phyloP scores from a whole-genome alignment of 2,113 vertebrate species.

The Zosterops pallidus region DNA sequence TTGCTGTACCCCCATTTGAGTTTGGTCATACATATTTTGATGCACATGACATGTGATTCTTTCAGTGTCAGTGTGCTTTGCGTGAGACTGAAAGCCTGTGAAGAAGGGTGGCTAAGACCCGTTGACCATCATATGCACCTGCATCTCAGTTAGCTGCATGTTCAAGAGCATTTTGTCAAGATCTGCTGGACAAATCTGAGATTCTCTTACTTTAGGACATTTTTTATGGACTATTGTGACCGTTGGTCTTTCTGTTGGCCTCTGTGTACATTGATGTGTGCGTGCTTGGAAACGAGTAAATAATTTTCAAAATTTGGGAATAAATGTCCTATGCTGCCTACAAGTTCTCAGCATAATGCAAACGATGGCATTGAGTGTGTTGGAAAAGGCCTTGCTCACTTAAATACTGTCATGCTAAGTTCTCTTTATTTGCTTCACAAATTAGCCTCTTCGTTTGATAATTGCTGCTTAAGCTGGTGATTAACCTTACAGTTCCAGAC shows the following conservation, averaged over 20 bases:
- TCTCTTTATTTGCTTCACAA: background rate
- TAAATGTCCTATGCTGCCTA: background rate
- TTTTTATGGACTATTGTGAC: background rate
- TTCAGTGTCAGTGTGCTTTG: slow-evolving; percentile 12
- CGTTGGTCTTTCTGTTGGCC: background rate
- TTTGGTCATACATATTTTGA: background rate
- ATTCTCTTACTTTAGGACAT: background rate
- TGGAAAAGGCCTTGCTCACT: background rate
- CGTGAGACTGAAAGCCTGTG: background rate
- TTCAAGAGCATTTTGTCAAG: background rate
- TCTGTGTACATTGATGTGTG: background rate
- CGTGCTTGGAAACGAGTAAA: background rate
- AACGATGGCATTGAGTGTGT: background rate
- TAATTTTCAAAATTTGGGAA: background rate
- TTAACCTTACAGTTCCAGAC: background rate
- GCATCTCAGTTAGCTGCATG: background rate
- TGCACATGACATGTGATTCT: background rate
- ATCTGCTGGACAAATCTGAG: slow-evolving; percentile 23
- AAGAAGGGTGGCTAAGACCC: background rate
- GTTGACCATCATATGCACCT: background rate
- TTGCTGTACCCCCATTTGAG: background rate
- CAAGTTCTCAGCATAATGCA: background rate
- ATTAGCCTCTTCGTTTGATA: background rate
- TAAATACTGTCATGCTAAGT: background rate
- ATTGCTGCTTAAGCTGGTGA: background rate